phyloP scores from a whole-genome alignment of 2,113 vertebrate genomes.

The Colaptes auratus region DNA sequence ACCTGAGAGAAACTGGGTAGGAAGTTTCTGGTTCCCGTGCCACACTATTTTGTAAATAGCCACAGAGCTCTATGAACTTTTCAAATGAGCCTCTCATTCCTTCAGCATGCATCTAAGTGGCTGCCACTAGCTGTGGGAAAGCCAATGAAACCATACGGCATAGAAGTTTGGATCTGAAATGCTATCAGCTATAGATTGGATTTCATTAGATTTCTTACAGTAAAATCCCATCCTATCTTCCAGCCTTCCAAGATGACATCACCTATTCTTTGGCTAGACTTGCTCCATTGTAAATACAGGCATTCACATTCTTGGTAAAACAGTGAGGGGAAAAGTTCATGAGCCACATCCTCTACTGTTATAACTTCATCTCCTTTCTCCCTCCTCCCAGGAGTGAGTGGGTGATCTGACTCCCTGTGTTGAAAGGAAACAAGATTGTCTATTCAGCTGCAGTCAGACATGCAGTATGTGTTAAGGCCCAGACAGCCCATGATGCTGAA shows the following conservation, averaged over 20 bases:
- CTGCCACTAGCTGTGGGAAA: slow-evolving; percentile 24
- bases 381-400: slow-evolving; percentile 3
- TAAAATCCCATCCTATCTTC: background rate
- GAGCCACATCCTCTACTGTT: background rate
- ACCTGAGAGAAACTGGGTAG: background rate
- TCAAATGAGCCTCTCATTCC: background rate
- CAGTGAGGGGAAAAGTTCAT: background rate
- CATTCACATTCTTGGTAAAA: slow-evolving; percentile 13
- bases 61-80: slow-evolving; percentile 15
- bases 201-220: background rate
- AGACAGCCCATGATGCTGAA: slow-evolving; percentile 20
- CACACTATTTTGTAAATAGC: background rate
- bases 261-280: background rate
- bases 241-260: background rate
- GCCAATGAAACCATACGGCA: background rate
- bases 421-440: slow-evolving; percentile 59
- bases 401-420: slow-evolving; percentile 7
- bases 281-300: background rate
- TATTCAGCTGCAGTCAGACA: slow-evolving; percentile 45
- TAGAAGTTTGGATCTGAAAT: background rate
- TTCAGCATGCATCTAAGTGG: background rate
- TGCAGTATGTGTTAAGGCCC: background rate
- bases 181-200: rapidly evolving
- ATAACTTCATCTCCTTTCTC: slow-evolving; percentile 20
- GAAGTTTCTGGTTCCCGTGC: background rate